These are phyloP conservation scores for Probaryconus sp. DNA, from an alignment of 1,140 invertebrate species.

Conservation along the genomic window DNA sequence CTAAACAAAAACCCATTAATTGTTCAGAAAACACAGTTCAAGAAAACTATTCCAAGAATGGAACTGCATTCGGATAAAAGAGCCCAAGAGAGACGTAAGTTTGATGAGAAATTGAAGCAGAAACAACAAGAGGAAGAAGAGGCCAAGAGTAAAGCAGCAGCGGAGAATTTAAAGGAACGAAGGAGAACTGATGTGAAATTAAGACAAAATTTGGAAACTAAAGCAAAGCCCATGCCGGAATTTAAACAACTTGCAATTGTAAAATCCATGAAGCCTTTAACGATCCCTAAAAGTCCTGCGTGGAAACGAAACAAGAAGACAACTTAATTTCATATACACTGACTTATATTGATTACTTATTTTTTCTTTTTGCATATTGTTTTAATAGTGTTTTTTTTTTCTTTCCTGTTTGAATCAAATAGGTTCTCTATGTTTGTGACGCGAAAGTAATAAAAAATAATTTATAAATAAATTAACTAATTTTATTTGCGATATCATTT, in stretches of 20 bases:
- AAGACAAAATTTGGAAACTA: constrained; percentile 66
- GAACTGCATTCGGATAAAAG: constrained; percentile 73
- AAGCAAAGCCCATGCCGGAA: constrained; percentile 71
- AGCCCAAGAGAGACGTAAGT: constrained; percentile 68
- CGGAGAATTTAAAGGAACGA: constrained; percentile 58
- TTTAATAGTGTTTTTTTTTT: no score
- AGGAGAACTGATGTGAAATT: constrained; percentile 63
- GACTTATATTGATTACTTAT: no score
- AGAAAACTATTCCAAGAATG: constrained; percentile 44
- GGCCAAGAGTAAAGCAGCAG: constrained; percentile 57
- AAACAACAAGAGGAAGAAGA: constrained; percentile 66
- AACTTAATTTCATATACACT: no score
- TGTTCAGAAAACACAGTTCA: constrained; percentile 57
- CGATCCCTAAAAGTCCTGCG: constrained; percentile 68
- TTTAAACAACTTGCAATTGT: constrained; percentile 62
- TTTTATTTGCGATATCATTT: no score
- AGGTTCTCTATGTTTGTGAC: no score
- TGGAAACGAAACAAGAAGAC: constrained; percentile 58
- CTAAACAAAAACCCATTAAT: constrained; percentile 33
- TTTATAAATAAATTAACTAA: no score
- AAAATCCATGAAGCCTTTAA: constrained; percentile 68
- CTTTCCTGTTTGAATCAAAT: no score
- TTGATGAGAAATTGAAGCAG: constrained; percentile 70
- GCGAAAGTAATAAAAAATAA: no score
- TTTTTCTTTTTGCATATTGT: no score